phyloP scores from a whole-genome alignment of 1,140 invertebrate genomes.

The Drosophila bipectinata region DNA sequence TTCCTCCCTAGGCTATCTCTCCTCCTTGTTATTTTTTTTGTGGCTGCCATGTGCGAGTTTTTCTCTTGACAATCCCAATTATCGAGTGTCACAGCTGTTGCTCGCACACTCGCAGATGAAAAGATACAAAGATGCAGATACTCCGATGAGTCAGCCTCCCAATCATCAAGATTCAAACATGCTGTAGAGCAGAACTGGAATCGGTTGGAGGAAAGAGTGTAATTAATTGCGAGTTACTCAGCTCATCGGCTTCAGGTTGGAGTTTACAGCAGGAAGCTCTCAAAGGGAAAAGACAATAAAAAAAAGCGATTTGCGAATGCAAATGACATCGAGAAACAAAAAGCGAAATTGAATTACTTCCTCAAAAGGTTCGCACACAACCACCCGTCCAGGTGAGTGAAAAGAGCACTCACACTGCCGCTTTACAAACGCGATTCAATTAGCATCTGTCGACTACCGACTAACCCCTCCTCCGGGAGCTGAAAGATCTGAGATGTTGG shows the following conservation, averaged over 20 bases:
- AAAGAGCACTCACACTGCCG: conserved; percentile 27
- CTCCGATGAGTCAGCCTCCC: conserved; percentile 12
- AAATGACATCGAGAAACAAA: conserved; percentile 48
- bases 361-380: conserved; percentile 47
- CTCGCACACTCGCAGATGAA: conserved; percentile 6
- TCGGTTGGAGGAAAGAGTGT: not conserved
- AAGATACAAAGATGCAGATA: conserved; percentile 9
- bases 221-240: conserved; percentile 22
- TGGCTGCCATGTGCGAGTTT: conserved; percentile 24
- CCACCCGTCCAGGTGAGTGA: not conserved
- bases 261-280: conserved; percentile 56
- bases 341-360: conserved; percentile 65
- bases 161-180: not conserved
- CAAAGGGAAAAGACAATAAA: conserved; percentile 13
- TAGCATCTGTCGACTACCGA: conserved; percentile 58
- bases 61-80: conserved; percentile 67
- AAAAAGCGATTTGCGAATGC: conserved; percentile 54
- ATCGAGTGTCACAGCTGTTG: conserved; percentile 66
- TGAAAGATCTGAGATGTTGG: conserved; percentile 3
- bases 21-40: too few relatives aligned
- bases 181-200: not conserved
- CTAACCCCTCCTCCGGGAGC: conserved; percentile 2
- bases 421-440: conserved; percentile 70
- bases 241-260: conserved; percentile 14
- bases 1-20: too few relatives aligned